These are phyloP conservation scores for Spea hammondii DNA, from an alignment of 2,797 vertebrate species.

Conservation along the genomic window DNA sequence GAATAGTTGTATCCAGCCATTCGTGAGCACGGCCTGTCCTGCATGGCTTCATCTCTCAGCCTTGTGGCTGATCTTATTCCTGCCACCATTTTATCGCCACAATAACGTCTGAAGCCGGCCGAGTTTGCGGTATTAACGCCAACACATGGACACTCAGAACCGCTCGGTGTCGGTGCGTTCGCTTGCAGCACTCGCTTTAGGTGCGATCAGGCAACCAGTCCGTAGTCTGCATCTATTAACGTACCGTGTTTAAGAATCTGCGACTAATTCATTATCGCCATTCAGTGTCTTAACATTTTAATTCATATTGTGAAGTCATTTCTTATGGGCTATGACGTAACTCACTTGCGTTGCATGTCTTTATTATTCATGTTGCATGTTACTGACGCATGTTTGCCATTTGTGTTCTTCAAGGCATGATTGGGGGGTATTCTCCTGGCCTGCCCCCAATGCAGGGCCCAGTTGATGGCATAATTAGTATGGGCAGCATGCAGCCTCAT, in stretches of 20 bases:
- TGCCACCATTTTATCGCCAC: too few relatives aligned
- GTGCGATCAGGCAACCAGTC: too few relatives aligned
- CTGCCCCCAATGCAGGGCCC: conserved; percentile 83
- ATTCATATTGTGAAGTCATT: conserved; percentile 70
- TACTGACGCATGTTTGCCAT: conserved; percentile 92
- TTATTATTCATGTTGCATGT: conserved; percentile 81
- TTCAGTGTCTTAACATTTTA: conserved; percentile 50
- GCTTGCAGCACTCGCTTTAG: too few relatives aligned
- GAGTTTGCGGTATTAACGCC: too few relatives aligned
- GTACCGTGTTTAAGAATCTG: not conserved
- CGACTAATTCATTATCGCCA: not conserved
- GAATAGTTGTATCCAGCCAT: too few relatives aligned
- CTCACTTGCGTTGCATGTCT: conserved; percentile 68
- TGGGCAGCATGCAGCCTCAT: conserved; percentile 90
- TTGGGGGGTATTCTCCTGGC: conserved; percentile 85
- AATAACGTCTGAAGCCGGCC: too few relatives aligned
- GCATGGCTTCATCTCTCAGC: too few relatives aligned
- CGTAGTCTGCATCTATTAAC: conserved; percentile 12
- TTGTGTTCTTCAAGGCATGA: conserved; percentile 91
- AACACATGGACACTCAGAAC: too few relatives aligned
- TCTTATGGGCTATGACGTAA: conserved; percentile 56
- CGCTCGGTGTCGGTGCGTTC: too few relatives aligned
- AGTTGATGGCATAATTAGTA: conserved; percentile 90
- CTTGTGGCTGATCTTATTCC: too few relatives aligned
- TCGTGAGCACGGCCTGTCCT: too few relatives aligned